phyloP scores from a whole-genome alignment of 2,888 invertebrate species.

The Elgonia sp. region DNA sequence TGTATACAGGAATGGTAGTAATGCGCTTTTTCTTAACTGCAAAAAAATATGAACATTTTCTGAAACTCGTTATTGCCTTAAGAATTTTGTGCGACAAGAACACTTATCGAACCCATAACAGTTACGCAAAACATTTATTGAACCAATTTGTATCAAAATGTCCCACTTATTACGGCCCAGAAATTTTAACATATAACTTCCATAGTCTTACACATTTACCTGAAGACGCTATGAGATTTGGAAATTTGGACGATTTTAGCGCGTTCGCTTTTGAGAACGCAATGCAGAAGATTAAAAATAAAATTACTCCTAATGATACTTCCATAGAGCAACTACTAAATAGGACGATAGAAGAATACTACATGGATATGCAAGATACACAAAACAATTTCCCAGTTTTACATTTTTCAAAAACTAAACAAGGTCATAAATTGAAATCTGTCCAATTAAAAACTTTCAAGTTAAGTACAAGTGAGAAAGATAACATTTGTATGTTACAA shows the following conservation, averaged over 20 bases:
- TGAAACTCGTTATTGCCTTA: slow-evolving; percentile 75
- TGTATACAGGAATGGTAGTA: slow-evolving; percentile 1
- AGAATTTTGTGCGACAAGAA: slow-evolving; percentile 38
- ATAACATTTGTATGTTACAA: too few species aligned
- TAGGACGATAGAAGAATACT: slow-evolving; percentile 1
- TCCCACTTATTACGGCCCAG: slow-evolving; percentile 70
- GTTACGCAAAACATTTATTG: slow-evolving; percentile 49
- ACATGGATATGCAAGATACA: not conserved
- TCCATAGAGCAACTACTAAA: slow-evolving; percentile 12
- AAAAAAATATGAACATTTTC: slow-evolving; percentile 72
- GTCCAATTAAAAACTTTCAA: too few species aligned
- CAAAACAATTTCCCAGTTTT: not conserved
- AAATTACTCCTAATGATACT: slow-evolving; percentile 14
- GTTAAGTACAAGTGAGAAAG: too few species aligned
- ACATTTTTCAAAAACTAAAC: too few species aligned
- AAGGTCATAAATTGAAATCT: too few species aligned
- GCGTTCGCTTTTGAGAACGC: slow-evolving; percentile 4
- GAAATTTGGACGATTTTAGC: slow-evolving; percentile 25
- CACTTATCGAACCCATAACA: slow-evolving; percentile 43
- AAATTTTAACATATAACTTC: slow-evolving; percentile 78
- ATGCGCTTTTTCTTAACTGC: not conserved
- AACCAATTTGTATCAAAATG: slow-evolving; percentile 57
- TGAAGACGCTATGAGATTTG: slow-evolving; percentile 17
- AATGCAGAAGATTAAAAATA: slow-evolving; percentile 31
- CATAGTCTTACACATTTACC: slow-evolving; percentile 79